A percentile compares a stretch with the other conserved stretches of the same genome.
These are phyloP conservation scores for Pantala flavescens DNA, from an alignment of 1,140 invertebrate genomes.

Conservation along the genomic window DNA sequence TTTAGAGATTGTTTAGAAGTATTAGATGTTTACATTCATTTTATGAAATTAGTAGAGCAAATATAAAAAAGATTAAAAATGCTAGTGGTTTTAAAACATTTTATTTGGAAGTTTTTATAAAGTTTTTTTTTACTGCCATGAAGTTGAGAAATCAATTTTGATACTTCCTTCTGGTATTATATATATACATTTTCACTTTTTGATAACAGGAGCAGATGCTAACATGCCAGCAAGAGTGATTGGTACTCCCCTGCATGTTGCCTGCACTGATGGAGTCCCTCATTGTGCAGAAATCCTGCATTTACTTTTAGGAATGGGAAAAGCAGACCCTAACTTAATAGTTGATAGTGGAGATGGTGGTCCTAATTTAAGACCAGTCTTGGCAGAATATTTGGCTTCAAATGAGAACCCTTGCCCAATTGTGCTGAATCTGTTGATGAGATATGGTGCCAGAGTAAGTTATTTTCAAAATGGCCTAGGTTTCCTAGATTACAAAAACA, in stretches of 20 bases:
- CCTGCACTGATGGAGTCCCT: conserved; percentile 68
- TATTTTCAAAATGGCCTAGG: conserved; percentile 3
- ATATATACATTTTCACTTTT: no score
- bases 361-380: conserved; percentile 55
- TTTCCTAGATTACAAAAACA: not conserved
- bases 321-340: conserved; percentile 65
- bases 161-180: no score
- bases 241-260: conserved; percentile 74
- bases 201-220: conserved; percentile 56
- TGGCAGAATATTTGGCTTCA: conserved; percentile 74
- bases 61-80: no score
- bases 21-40: no score
- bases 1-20: no score
- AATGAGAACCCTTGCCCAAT: conserved; percentile 55
- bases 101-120: no score
- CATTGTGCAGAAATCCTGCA: conserved; percentile 51
- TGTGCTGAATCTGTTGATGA: conserved; percentile 60
- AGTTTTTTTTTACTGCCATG: no score
- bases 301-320: conserved; percentile 58
- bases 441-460: conserved; percentile 63
- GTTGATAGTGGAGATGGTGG: conserved; percentile 57
- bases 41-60: no score
- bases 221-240: conserved; percentile 74
- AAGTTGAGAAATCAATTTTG: no score
- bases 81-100: no score